A percentile compares a stretch with the other conserved stretches of the same genome.
phyloP scores from a whole-genome alignment of 2,113 vertebrate species.

The Oophaga pumilio region DNA sequence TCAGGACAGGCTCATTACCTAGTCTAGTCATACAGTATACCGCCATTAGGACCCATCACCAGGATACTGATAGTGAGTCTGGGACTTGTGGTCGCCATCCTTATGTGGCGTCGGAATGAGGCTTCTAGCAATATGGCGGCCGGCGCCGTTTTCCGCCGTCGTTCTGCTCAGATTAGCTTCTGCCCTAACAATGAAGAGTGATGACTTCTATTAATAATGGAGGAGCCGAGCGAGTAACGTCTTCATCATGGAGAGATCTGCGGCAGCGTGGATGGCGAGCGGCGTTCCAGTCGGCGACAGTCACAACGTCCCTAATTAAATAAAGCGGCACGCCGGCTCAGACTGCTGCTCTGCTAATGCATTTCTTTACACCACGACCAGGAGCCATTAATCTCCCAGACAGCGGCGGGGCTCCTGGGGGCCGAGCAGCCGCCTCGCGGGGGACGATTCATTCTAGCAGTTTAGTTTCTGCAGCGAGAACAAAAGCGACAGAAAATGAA shows the following conservation, averaged over 20 bases:
- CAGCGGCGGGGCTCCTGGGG: conserved; percentile 45
- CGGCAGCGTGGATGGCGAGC: not conserved
- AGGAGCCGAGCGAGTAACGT: not conserved
- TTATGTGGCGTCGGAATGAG: too few species aligned
- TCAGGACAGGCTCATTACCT: not conserved
- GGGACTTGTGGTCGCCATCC: not conserved
- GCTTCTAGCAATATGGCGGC: not conserved
- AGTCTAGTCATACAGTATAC: not conserved
- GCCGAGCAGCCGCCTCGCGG: not conserved
- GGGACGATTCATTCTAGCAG: conserved; percentile 41
- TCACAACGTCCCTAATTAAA: conserved; percentile 7
- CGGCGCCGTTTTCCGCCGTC: not conserved
- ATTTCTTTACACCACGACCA: conserved; percentile 28
- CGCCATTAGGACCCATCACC: not conserved
- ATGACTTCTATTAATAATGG: conserved; percentile 11
- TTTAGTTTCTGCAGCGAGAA: conserved; percentile 54
- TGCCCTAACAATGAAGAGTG: not conserved
- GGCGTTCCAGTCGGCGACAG: not conserved
- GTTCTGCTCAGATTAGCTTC: not conserved
- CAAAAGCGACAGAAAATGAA: conserved; percentile 58
- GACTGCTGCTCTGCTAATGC: conserved; percentile 1
- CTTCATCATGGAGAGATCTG: not conserved
- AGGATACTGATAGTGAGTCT: not conserved
- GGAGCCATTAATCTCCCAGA: conserved; percentile 58
- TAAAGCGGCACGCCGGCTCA: not conserved